A percentile compares a stretch with the other conserved stretches of the same genome.
Conservation (phyloP, 1,140 invertebrate species). For the Carcinoscorpius rotundicauda region DNA sequence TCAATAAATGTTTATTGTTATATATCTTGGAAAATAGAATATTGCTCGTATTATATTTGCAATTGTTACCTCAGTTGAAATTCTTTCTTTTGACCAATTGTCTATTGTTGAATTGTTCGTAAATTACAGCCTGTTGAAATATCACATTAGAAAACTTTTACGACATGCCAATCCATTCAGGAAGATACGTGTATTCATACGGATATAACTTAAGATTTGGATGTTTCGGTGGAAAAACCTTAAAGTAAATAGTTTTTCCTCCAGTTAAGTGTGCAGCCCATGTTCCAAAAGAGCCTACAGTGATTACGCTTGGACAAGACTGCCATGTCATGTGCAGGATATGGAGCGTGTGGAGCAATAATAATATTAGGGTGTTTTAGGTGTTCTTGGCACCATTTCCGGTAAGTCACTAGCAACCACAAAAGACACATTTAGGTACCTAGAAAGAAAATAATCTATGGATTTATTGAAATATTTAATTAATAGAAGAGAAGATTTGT, state of each 20-base stretch:
- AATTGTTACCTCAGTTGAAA: too few relatives aligned
- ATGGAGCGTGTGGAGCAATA: slow-evolving; percentile 5
- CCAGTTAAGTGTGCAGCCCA: slow-evolving; percentile 31
- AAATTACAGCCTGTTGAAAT: too few relatives aligned
- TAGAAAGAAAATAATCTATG: slow-evolving; percentile 42
- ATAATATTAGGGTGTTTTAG: slow-evolving; percentile 26
- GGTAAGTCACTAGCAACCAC: slow-evolving; percentile 48
- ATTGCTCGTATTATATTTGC: too few relatives aligned
- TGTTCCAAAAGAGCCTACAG: slow-evolving; percentile 32
- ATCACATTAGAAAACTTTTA: too few relatives aligned
- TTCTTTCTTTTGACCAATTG: too few relatives aligned
- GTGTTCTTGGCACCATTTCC: slow-evolving; percentile 42
- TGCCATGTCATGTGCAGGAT: slow-evolving; percentile 24
- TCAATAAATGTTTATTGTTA: too few relatives aligned
- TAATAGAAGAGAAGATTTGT: slow-evolving; percentile 40
- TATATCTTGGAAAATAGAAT: too few relatives aligned
- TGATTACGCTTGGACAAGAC: slow-evolving; percentile 27
- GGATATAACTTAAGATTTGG: too few relatives aligned
- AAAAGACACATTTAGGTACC: slow-evolving; percentile 39
- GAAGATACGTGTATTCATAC: slow-evolving; percentile 15
- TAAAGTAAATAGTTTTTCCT: slow-evolving; percentile 30
- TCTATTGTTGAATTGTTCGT: too few relatives aligned
- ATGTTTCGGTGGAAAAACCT: slow-evolving; percentile 8
- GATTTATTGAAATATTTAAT: slow-evolving; percentile 43
- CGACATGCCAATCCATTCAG: slow-evolving; percentile 16